Base-by-base conservation (phyloP, 1,140 invertebrate genomes). In the Hyphantria cunea region DNA sequence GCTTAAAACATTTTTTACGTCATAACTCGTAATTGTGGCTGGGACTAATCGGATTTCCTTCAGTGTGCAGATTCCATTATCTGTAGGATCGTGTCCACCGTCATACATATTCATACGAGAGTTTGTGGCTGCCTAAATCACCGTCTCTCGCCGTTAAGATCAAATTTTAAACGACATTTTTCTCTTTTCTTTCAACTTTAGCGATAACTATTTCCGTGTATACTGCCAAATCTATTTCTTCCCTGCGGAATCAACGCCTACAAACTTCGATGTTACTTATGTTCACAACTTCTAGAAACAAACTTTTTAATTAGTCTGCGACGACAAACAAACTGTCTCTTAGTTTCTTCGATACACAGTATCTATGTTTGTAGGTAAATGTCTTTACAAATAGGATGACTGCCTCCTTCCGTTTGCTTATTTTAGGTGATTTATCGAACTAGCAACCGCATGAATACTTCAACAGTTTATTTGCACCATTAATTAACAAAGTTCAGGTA, bases 241-340 rank as follows among this genome's bases (percentile, higher is more conserved):
- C 69, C 17, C 17, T 25, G 76, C 76, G 72, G 77, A 84, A 84
- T 76, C 74, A 73, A 78, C 68, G 70, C 66, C 61, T 66, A 70
- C 48, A 66, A 74, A 82, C 74, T 81, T 77, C 77, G 79, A 68
- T 72, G 73, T 77, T 76, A 79, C 78, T 81, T 82, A 74, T 74
- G 67, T 68, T 75, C 65, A 67, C 68, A 81, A 88, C 65, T 84
- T 82, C 49, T 65, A 64, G 55, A 75, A 86, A 86, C 84, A 90
- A 90, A 90, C 84, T 89, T 90, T 89, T 90, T 90, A 90, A 90
- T 90, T 90, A 90, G 84, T 88, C 84, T 80, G 72, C 74, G 73
- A 88, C 78, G 75, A 86, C 84, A 88, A 89, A 88, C 86, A 89
- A 84, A 80, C 82, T 80, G 70, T 84, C 83, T 78, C 78, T 72